Conservation (phyloP, 2,797 vertebrate genomes). For the Myotis planiceps region DNA sequence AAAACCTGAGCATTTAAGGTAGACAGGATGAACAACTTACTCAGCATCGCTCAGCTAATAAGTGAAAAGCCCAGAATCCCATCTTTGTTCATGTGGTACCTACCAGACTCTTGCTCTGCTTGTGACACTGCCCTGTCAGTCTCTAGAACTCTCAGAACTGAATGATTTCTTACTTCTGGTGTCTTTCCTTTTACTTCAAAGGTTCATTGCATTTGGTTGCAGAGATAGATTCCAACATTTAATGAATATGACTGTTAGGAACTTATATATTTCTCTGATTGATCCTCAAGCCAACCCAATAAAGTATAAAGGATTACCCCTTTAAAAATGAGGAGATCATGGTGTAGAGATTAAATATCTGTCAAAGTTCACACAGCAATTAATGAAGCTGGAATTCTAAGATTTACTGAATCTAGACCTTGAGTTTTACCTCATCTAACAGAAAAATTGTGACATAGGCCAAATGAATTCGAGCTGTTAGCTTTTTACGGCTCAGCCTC, state of each 20-base stretch:
- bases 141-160: neutral
- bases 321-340: neutral
- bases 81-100: neutral
- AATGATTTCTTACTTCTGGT: neutral
- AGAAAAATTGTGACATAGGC: neutral
- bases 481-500: neutral
- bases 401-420: neutral
- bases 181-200: neutral
- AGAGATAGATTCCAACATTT: neutral
- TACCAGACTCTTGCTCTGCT: neutral
- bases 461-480: neutral
- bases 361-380: neutral
- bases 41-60: neutral
- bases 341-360: neutral
- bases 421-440: neutral
- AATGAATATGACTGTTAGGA: neutral
- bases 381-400: neutral
- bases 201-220: neutral
- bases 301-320: neutral
- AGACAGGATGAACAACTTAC: neutral
- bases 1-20: neutral
- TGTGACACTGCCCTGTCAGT: rapidly evolving
- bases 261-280: neutral
- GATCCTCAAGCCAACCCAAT: neutral
- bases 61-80: neutral